phyloP scores from a whole-genome alignment of 2,888 invertebrate genomes.

The Callyntrura guangdongensis region DNA sequence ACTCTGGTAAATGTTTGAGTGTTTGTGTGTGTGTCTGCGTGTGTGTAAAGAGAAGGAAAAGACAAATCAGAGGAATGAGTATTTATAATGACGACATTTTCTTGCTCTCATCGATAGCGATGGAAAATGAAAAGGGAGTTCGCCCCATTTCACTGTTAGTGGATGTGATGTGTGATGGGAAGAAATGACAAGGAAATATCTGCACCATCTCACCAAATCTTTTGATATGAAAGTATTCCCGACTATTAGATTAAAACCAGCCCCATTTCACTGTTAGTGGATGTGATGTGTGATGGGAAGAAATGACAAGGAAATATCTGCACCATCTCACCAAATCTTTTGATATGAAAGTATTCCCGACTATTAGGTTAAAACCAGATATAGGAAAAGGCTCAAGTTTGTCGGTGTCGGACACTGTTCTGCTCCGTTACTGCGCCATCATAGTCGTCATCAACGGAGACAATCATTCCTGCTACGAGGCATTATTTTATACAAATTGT shows the following conservation, averaged over 20 bases:
- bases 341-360: slow-evolving; percentile 35
- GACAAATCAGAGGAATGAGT: slow-evolving; percentile 46
- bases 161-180: slow-evolving; percentile 68
- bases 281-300: slow-evolving; percentile 70
- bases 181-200: slow-evolving; percentile 77
- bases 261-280: slow-evolving; percentile 33
- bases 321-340: slow-evolving; percentile 63
- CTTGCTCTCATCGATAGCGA: slow-evolving; percentile 38
- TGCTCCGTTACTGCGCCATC: not conserved
- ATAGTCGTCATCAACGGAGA: slow-evolving; percentile 13
- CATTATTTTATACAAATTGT: slow-evolving; percentile 73
- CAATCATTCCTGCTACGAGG: slow-evolving; percentile 19
- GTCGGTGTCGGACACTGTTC: slow-evolving; percentile 32
- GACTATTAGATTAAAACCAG: too few species aligned
- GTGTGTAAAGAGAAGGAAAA: not conserved
- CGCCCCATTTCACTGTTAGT: slow-evolving; percentile 33
- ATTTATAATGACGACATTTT: slow-evolving; percentile 54
- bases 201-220: slow-evolving; percentile 65
- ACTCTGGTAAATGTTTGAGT: not conserved
- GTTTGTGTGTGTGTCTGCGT: not conserved
- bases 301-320: slow-evolving; percentile 77
- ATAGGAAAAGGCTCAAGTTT: not conserved
- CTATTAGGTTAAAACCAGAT: not conserved
- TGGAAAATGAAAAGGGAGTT: slow-evolving; percentile 51
- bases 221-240: slow-evolving; percentile 36